Evolutionary conservation across 2,888 invertebrate species (phyloP), one percentile per base, ranked within the genome.

Genomic region (Lobophora halterata): DNA sequence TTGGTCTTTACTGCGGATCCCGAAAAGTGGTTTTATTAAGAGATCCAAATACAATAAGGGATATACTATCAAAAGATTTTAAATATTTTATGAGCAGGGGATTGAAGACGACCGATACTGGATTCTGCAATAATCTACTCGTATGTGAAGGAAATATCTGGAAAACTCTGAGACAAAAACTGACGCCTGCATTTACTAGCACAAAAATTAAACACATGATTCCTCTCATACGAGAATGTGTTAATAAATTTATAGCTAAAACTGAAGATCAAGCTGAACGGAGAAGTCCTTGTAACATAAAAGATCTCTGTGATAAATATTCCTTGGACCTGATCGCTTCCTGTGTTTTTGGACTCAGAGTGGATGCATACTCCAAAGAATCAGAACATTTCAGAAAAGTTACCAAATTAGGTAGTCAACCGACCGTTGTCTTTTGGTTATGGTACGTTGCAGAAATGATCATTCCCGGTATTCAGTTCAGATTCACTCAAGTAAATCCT

Each of bases 131-230:
- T 12, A 72, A 69, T 25, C 29, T 74, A 5, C 62, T 71, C 23
- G 39, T 50, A 1, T 59, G 52, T 7, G 65, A 70, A 10, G 71
- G 70, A 1, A 67, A 71, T 8, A 45, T 53, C 2, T 75, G 75
- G 75, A 65, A 52, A 39, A 40, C 65, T 12, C 40, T 68, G 32
- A 54, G 75, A 9, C 62, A 65, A 18, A 61, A 65, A 25, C 27
- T 72, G 7, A 65, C 69, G 3, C 65, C 72, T 1, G 55, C 61
- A 2, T 74, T 71, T 17, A 62, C 69, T 2, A 56, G 61, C 5
- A 61, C 52, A 0, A 61, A 56, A 46, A 40, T 72, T 0, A 72
- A 66, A 38, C 61, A 65, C 5, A 69, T 71, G 71, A 60, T 66
- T 16, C 62, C 68, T 2, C 33, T 65, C n/a, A 56, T 72, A 2